Base-by-base conservation (phyloP, 92 coral and sea anemone species). In the Paramuricea clavata region DNA sequence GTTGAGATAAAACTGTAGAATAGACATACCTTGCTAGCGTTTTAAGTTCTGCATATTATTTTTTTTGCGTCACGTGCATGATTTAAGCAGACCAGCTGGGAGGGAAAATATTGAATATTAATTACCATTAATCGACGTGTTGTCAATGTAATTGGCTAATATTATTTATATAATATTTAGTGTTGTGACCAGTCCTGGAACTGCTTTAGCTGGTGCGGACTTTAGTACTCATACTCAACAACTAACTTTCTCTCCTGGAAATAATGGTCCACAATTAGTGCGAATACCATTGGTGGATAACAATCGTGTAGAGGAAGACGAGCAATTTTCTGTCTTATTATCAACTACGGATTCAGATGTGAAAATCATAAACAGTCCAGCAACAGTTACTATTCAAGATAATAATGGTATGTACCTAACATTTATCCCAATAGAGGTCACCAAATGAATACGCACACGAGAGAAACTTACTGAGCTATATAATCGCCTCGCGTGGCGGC, bases 311-410 rank as follows among this genome's bases (percentile, higher is more conserved):
- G 82, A 76, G 30, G 52, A 12, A 3, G 62, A 76, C 17, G 82
- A 76, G 12, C 44, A 76, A 60, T 76, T 76, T 54, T 13, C 47
- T 33, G 82, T 32, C 32, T 3, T 11, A 12, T 33, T 76, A 49
- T 25, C 82, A 19, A 76, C 82, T 12, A 30, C 82, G 30, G 82
- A 76, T 52, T 11, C 67, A 28, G 82, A 76, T 54, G 82, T 76
- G 28, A 76, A 76, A 50, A 56, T 76, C 19, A 43, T 54, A 7
- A 76, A n/a, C 12, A 76, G 62, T 32, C 39, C 65, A 54, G 82
- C 82, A 12, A 76, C 82, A 30, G 68, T 76, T 42, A 19, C 21
- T 50, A 52, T 76, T 2, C 26, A 26, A 26, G 82, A 76, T 76
- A 36, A 76, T 28, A 68, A 76, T n/a, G 68, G 82, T 76, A 52